Evolutionary conservation across 2,113 vertebrate genomes (phyloP).

Genomic region (Stegostoma tigrinum): DNA sequence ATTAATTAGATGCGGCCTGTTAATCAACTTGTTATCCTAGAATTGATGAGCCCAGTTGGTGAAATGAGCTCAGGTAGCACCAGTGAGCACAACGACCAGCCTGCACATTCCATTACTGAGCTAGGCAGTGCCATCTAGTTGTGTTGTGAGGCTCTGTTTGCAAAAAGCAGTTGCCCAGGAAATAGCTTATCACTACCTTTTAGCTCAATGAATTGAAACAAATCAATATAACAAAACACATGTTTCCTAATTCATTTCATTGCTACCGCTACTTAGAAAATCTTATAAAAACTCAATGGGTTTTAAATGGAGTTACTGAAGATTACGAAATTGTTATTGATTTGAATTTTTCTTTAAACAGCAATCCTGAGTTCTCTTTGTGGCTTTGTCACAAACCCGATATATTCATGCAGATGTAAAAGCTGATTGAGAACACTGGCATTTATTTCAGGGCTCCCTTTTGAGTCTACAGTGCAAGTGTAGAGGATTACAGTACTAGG

Average conservation of each 20-base stretch:
- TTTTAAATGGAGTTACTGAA: slow-evolving; percentile 20
- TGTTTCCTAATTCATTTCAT: slow-evolving; percentile 15
- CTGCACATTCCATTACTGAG: background rate
- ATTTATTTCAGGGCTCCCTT: background rate
- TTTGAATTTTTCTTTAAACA: background rate
- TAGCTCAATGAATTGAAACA: slow-evolving; percentile 10
- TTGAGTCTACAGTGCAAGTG: background rate
- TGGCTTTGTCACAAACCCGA: background rate
- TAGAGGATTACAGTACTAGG: background rate
- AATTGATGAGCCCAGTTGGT: background rate
- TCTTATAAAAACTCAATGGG: background rate
- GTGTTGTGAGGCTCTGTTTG: background rate
- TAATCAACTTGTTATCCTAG: background rate
- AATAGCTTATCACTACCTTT: background rate
- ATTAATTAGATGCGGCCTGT: background rate
- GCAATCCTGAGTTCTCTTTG: background rate
- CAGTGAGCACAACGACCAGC: background rate
- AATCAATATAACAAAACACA: background rate
- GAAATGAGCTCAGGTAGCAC: background rate
- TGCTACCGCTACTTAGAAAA: background rate
- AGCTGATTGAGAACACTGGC: background rate
- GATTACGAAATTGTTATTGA: slow-evolving; percentile 32
- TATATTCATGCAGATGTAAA: background rate
- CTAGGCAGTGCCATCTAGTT: background rate
- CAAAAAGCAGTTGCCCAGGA: background rate